These are phyloP conservation scores for Euzetes globulus DNA, from an alignment of 2,888 invertebrate genomes.

Conservation along the genomic window DNA sequence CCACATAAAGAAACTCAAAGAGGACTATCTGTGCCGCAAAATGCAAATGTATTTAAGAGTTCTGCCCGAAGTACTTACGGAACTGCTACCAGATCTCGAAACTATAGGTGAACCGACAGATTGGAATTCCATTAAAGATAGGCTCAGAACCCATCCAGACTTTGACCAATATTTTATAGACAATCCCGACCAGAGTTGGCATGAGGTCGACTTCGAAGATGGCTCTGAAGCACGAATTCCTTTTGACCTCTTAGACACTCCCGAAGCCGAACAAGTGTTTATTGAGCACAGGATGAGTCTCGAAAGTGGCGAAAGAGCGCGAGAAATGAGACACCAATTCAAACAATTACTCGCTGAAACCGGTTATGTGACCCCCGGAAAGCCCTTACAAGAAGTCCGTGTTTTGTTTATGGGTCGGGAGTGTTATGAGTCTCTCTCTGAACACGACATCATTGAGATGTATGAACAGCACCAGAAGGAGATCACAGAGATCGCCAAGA, in stretches of 20 bases:
- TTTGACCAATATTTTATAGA: conserved; percentile 87
- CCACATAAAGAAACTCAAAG: conserved; percentile 70
- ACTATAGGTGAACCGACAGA: conserved; percentile 64
- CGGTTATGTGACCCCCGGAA: conserved; percentile 91
- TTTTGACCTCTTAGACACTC: conserved; percentile 79
- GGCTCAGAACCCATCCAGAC: conserved; percentile 81
- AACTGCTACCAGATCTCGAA: conserved; percentile 68
- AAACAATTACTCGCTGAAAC: conserved; percentile 85
- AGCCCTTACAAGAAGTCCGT: conserved; percentile 73
- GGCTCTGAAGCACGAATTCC: conserved; percentile 70
- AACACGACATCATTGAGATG: conserved; percentile 80
- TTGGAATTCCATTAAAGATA: conserved; percentile 78
- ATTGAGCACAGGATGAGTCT: conserved; percentile 82
- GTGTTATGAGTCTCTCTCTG: conserved; percentile 82
- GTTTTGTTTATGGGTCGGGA: conserved; percentile 85
- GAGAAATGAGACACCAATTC: conserved; percentile 90
- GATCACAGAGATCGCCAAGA: conserved; percentile 77
- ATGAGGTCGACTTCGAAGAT: conserved; percentile 61
- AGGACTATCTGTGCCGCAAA: conserved; percentile 67
- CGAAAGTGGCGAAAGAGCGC: conserved; percentile 81
- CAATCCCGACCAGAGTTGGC: conserved; percentile 69
- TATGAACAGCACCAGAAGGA: conserved; percentile 89
- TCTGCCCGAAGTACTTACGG: conserved; percentile 66
- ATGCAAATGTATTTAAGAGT: conserved; percentile 68
- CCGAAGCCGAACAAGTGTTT: conserved; percentile 85